These are phyloP conservation scores for Sapayoa aenigma DNA, from an alignment of 2,113 vertebrate genomes.

Conservation along the genomic window DNA sequence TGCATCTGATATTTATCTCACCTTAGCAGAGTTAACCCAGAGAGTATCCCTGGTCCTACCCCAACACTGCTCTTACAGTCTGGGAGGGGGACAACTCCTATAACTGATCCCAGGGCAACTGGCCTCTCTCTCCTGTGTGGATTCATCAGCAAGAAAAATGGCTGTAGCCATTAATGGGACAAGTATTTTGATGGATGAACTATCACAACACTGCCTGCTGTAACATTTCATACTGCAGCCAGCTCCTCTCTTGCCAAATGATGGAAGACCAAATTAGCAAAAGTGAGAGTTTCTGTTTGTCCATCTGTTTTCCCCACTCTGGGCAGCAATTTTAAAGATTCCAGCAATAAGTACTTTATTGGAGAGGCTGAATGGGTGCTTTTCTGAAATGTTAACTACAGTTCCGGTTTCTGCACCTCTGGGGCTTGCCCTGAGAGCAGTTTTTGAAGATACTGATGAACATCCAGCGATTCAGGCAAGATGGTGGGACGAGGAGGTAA, in stretches of 20 bases:
- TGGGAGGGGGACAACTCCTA: neutral
- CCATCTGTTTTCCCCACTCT: neutral
- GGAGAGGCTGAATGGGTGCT: neutral
- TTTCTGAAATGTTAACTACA: neutral
- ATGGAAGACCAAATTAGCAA: neutral
- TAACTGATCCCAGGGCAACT: neutral
- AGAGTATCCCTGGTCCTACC: neutral
- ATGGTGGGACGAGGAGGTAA: neutral
- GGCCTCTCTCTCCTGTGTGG: neutral
- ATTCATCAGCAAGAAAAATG: neutral
- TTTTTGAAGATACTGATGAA: neutral
- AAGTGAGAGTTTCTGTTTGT: neutral
- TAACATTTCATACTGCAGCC: neutral
- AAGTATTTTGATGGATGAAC: conserved; percentile 22
- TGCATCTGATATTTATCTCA: neutral
- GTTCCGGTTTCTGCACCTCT: neutral
- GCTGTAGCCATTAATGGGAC: neutral
- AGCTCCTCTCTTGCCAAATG: neutral
- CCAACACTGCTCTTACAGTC: neutral
- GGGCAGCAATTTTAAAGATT: neutral
- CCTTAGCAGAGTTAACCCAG: neutral
- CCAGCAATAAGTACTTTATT: neutral
- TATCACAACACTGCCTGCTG: neutral
- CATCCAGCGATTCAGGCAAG: neutral
- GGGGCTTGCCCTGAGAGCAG: neutral